Conservation (phyloP, 2,113 vertebrate species). For the Laterallus jamaicensis region DNA sequence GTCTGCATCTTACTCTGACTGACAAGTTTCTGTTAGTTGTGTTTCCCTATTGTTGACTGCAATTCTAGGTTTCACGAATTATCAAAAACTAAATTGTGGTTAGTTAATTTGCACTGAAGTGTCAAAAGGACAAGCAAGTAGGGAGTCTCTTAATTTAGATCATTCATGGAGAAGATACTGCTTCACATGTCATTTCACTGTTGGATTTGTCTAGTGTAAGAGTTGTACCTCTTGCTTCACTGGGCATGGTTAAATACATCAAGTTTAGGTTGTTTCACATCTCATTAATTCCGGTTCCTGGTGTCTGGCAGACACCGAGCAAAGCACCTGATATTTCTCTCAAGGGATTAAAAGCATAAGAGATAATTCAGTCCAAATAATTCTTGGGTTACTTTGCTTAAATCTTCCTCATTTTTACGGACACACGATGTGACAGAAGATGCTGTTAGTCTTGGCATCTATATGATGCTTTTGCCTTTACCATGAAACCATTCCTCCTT, state of each 20-base stretch:
- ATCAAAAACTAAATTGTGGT: background rate
- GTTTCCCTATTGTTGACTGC: background rate
- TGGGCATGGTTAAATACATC: background rate
- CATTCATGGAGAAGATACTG: background rate
- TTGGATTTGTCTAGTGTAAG: background rate
- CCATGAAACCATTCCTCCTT: background rate
- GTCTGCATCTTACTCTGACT: background rate
- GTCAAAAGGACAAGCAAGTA: background rate
- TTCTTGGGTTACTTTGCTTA: background rate
- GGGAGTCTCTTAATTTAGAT: background rate
- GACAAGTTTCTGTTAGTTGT: background rate
- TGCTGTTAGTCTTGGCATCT: background rate
- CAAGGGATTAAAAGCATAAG: background rate
- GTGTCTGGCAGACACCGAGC: background rate
- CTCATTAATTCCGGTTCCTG: background rate
- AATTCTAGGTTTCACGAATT: background rate
- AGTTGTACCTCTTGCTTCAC: background rate
- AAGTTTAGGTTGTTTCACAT: background rate
- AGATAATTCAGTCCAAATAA: background rate
- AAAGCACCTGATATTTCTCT: background rate
- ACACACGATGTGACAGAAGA: background rate
- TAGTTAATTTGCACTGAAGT: background rate
- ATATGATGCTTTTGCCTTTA: background rate
- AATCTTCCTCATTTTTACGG: background rate
- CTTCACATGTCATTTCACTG: background rate